A percentile compares a stretch with the other conserved stretches of the same genome.
These are phyloP conservation scores for Muntiacus reevesi DNA, from an alignment of 2,113 vertebrate genomes.

Conservation along the genomic window DNA sequence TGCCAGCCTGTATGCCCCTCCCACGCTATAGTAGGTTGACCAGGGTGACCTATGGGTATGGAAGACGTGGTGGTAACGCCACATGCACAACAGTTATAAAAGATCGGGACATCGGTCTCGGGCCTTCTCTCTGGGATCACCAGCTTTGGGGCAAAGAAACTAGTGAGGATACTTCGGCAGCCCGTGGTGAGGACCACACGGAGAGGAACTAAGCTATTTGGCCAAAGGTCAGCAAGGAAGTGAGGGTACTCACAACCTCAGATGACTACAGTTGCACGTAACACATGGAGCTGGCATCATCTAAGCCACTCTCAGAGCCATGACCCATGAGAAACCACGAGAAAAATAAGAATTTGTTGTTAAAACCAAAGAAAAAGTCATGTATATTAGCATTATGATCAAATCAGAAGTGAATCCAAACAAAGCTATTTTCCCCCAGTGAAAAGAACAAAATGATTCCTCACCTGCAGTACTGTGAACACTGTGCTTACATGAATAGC, in stretches of 20 bases:
- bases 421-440: neutral
- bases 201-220: neutral
- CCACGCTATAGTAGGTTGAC: neutral
- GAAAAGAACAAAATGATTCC: neutral
- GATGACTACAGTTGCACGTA: neutral
- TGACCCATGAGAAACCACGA: neutral
- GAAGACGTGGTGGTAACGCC: neutral
- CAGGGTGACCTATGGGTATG: neutral
- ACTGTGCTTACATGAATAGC: slow-evolving; percentile 99
- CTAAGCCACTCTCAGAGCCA: neutral
- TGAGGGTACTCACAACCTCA: neutral
- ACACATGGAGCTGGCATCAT: neutral
- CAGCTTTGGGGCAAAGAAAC: neutral
- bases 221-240: neutral
- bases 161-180: neutral
- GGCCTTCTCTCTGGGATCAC: neutral
- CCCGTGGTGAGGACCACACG: accelerated
- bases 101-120: neutral
- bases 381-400: neutral
- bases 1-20: neutral
- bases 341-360: neutral
- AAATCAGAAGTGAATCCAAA: neutral
- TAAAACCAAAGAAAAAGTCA: neutral
- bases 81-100: neutral
- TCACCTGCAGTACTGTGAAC: slow-evolving; percentile 97